Evolutionary conservation across 1,140 invertebrate species (phyloP).

Genomic region (Drosophila repleta): DNA sequence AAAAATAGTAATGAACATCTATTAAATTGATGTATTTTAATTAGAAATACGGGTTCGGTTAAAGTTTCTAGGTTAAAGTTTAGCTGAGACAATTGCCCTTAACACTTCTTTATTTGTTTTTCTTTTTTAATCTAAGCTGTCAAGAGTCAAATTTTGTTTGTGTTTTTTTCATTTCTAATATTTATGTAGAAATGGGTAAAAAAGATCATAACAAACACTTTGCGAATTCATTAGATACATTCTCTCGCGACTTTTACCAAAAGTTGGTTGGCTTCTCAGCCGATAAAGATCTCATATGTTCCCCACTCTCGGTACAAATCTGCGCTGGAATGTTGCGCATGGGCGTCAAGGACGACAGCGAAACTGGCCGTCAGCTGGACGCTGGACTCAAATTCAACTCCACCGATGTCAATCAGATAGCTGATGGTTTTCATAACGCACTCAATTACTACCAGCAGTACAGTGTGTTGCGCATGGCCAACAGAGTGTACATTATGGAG

Average conservation of each 20-base stretch:
- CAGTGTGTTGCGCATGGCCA: slow-evolving; percentile 85
- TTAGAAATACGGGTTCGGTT: no score
- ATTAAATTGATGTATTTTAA: slow-evolving; percentile 3
- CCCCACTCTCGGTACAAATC: slow-evolving; percentile 83
- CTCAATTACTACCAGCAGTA: slow-evolving; percentile 69
- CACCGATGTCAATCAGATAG: slow-evolving; percentile 28
- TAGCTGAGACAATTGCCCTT: no score
- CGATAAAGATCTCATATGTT: slow-evolving; percentile 83
- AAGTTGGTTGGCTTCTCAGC: slow-evolving; percentile 24
- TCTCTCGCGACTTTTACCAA: slow-evolving; percentile 37
- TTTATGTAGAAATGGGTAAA: background rate
- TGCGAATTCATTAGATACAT: slow-evolving; percentile 38
- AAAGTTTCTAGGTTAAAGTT: no score
- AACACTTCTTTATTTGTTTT: no score
- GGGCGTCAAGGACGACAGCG: slow-evolving; percentile 84
- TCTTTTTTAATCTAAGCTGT: background rate
- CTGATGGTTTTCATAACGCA: slow-evolving; percentile 52
- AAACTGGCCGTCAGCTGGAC: slow-evolving; percentile 85
- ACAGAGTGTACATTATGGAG: slow-evolving; percentile 87
- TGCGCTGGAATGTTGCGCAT: slow-evolving; percentile 82
- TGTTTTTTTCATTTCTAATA: background rate
- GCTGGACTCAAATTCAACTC: slow-evolving; percentile 76
- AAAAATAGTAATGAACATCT: background rate
- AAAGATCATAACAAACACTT: slow-evolving; percentile 12
- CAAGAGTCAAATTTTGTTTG: background rate